phyloP scores from a whole-genome alignment of 2,797 vertebrate species.

The Peromyscus melanophrys region DNA sequence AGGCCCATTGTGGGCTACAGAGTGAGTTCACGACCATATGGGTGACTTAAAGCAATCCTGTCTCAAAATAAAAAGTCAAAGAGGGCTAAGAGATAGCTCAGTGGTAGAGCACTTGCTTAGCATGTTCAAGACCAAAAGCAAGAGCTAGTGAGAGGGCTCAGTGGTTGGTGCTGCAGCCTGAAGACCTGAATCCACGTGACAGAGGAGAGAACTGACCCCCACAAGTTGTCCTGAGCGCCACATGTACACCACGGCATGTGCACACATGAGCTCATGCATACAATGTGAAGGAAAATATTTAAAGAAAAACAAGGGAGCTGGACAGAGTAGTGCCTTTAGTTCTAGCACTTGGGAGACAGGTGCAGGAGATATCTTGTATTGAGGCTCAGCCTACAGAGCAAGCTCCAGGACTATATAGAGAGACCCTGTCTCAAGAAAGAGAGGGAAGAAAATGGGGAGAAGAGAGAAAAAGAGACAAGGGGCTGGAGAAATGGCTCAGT shows the following conservation, averaged over 20 bases:
- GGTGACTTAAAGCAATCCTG: not conserved
- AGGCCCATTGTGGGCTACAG: not conserved
- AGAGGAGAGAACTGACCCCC: not conserved
- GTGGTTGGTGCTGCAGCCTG: not conserved
- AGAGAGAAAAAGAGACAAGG: not conserved
- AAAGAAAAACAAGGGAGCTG: not conserved
- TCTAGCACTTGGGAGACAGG: not conserved
- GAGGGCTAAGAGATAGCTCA: not conserved
- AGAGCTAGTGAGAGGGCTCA: not conserved
- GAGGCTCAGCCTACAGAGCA: not conserved
- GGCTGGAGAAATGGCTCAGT: not conserved
- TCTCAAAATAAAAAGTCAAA: not conserved
- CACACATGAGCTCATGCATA: not conserved
- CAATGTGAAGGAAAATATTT: not conserved
- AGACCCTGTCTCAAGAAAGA: not conserved
- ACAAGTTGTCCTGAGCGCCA: not conserved
- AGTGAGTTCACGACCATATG: not conserved
- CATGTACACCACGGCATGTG: not conserved
- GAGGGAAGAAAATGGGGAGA: no score
- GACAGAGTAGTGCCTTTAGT: not conserved
- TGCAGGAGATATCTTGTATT: no score
- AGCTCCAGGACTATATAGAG: not conserved
- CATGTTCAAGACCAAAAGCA: not conserved
- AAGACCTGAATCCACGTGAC: not conserved
- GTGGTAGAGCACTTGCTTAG: not conserved